Evolutionary conservation across 2,113 vertebrate species (phyloP), one percentile per base, ranked within the genome.

Genomic region (Sialia sialis): DNA sequence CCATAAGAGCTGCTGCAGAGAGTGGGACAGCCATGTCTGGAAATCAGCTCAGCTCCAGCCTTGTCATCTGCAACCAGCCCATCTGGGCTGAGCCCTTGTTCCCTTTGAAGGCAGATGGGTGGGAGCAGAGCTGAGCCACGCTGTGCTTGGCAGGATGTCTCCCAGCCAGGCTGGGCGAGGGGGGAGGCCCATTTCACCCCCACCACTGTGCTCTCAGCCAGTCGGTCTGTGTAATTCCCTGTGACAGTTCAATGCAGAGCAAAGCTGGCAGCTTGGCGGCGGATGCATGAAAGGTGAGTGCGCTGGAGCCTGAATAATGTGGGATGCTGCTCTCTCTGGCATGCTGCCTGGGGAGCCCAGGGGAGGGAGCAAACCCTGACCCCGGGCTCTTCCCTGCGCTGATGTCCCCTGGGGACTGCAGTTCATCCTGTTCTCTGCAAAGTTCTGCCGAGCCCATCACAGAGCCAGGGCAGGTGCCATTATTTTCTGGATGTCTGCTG

Each of bases 161-260:
- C 87, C 76, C 20, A 49, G 80, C 76, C 0, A 1, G 82, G 62
- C 44, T 76, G 78, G n/a, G n/a, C 3, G 10, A 82, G 63, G 54
- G 74, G 78, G 51, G 49, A 85, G 23, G 75, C 74, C 70, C 68
- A 54, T 48, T 64, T 84, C 60, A 16, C 5, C 78, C 87, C 56
- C 72, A 51, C 0, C 0, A 32, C 54, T 70, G 22, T 4, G 67
- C 59, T 88, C 94, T 89, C 89, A 93, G 70, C 87, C 76, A 91
- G 81, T 56, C 18, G 0, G 75, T 76, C 95, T 96, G 93, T 90
- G 87, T 96, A 97, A 97, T 97, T 95, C 92, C 82, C 87, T 94
- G 72, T 96, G 97, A 96, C 96, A 97, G 92, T 29, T 97, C 96
- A 95, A 96, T 95, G 92, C 96, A 92, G 89, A 94, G 73, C 5